These are phyloP conservation scores for Gymnarchus niloticus DNA, from an alignment of 2,113 vertebrate genomes.

Conservation along the genomic window DNA sequence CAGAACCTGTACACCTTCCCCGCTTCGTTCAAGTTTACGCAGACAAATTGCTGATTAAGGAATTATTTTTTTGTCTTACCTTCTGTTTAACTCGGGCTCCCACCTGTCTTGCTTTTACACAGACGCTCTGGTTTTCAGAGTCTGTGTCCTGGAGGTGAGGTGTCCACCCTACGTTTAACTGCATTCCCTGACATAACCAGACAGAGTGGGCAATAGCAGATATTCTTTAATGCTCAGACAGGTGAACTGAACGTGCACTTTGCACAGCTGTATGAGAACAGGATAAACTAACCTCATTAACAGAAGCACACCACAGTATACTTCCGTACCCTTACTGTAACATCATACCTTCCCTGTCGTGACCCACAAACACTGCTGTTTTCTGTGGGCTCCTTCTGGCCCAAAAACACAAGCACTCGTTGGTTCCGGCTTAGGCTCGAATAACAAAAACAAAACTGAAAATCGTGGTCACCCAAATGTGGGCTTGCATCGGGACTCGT, in stretches of 20 bases:
- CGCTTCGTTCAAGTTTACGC: constrained; percentile 8
- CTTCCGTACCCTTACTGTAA: constrained; percentile 16
- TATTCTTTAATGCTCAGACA: background rate
- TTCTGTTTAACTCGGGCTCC: background rate
- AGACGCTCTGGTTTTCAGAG: background rate
- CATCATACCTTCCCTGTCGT: background rate
- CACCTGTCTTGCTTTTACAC: background rate
- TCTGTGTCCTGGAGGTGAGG: background rate
- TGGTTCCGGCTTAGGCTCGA: background rate
- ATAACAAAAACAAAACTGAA: background rate
- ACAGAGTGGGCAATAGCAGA: background rate
- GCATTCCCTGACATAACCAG: background rate
- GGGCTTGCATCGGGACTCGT: background rate
- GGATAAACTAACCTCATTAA: constrained; percentile 16
- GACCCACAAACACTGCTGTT: constrained; percentile 1
- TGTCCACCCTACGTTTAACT: background rate
- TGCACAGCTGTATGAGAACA: constrained; percentile 5
- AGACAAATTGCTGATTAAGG: background rate
- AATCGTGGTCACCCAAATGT: background rate
- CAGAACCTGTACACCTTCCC: constrained; percentile 2
- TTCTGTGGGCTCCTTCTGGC: background rate
- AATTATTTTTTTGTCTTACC: background rate
- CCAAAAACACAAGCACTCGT: background rate
- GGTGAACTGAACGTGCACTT: constrained; percentile 9
- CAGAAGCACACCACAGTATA: constrained; percentile 19